Evolutionary conservation across 1,140 invertebrate species (phyloP), one percentile per base, ranked within the genome.

Genomic region (Drosophila nigrodunni): DNA sequence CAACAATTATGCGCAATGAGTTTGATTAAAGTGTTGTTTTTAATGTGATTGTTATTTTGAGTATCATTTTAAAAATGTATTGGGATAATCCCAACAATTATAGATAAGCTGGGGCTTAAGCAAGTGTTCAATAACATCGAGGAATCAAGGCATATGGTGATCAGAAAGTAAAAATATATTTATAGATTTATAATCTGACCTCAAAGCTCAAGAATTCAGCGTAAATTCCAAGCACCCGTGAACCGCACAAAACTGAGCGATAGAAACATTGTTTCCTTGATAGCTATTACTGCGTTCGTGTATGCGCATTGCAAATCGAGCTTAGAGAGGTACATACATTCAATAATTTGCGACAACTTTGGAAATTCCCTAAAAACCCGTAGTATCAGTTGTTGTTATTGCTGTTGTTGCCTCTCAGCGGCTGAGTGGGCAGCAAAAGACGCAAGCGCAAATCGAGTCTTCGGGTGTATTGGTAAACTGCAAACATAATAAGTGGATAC

Each of bases 311-410:
- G 25, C 25, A 30, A 30, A 30, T 3, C 25, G 21, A 18, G 35
- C 34, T 18, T 58, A 58, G 49, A 64, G 44, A 30, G 52, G 49
- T 47, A 55, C 50, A 50, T 70, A 55, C 50, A 50, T 70, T 69
- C n/a, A 69, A 57, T 62, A 30, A 15, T 74, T 71, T 62, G 58
- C 58, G 52, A 61, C 71, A 69, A 70, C 35, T 55, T 35, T 65
- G 67, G 73, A 71, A 75, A 75, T 75, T 75, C 73, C 73, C 67
- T 58, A 44, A 55, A 54, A 71, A 59, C 67, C 46, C 21, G 67
- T 59, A 52, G 25, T 30, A 30, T 4, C 25, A 30, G 68, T 75
- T 64, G 59, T 60, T 68, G 35, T 75, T 64, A 58, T 70, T 35
- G 52, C 37, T 68, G 35, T 75, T 64, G 66, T 70, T 25, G 52